Evolutionary conservation across 2,888 invertebrate genomes (phyloP).

Genomic region (Drosophila austrosaltans): DNA sequence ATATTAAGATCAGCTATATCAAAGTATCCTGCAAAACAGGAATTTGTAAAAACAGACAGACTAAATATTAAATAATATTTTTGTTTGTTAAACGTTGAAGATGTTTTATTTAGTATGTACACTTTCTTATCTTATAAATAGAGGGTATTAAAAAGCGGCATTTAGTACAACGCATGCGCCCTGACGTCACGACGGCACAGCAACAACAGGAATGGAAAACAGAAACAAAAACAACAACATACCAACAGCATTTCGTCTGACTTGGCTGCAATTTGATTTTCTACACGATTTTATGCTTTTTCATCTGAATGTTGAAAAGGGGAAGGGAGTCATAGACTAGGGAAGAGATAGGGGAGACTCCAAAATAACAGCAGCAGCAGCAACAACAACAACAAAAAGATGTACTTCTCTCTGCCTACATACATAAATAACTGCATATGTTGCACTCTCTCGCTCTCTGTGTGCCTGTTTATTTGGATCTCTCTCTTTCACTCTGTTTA

Average conservation of each 20-base stretch:
- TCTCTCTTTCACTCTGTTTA: conserved; percentile 43
- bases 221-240: conserved; percentile 36
- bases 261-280: conserved; percentile 70
- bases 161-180: conserved; percentile 66
- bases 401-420: conserved; percentile 37
- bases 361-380: conserved; percentile 29
- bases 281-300: conserved; percentile 59
- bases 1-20: too few species aligned
- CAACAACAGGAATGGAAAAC: conserved; percentile 36
- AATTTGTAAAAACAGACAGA: too few species aligned
- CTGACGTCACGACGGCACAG: conserved; percentile 53
- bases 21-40: too few species aligned
- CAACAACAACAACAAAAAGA: conserved; percentile 4
- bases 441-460: conserved; percentile 42
- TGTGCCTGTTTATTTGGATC: not conserved
- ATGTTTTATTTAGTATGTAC: not conserved
- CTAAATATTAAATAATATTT: not conserved
- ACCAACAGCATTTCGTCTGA: conserved; percentile 38
- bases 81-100: not conserved
- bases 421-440: conserved; percentile 72
- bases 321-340: conserved; percentile 1
- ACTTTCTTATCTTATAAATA: not conserved
- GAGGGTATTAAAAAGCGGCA: conserved; percentile 48
- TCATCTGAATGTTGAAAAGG: conserved; percentile 46
- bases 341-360: not conserved